phyloP scores from a whole-genome alignment of 1,140 invertebrate genomes.

The Homarus americanus region DNA sequence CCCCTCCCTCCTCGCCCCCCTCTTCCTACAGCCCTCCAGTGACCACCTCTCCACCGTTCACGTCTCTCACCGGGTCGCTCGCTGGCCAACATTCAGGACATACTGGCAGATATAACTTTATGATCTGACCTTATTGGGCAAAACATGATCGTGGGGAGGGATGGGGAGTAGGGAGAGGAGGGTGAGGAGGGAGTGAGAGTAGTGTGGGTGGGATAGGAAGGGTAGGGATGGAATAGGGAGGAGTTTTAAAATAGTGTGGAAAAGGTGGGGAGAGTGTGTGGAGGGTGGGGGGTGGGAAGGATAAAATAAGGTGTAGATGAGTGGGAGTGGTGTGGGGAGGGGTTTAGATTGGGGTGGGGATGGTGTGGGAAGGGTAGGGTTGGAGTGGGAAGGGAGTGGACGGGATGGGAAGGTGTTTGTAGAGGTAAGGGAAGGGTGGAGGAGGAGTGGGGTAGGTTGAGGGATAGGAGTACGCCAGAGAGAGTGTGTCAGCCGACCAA shows the following conservation, averaged over 20 bases:
- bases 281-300: not conserved
- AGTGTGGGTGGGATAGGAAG: not conserved
- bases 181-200: not conserved
- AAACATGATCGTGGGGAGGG: slow-evolving; percentile 12
- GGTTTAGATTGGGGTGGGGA: no score
- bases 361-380: no score
- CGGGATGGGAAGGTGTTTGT: no score
- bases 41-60: no score
- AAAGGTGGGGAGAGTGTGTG: not conserved
- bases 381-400: no score
- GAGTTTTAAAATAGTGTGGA: not conserved
- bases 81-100: not conserved
- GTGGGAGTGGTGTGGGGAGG: no score
- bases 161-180: no score
- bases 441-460: no score
- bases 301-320: no score
- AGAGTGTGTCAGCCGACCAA: no score
- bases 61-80: not conserved
- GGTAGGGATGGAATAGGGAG: not conserved
- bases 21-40: not conserved
- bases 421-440: no score
- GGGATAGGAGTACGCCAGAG: no score
- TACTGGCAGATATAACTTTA: not conserved
- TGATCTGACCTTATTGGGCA: slow-evolving; percentile 24
- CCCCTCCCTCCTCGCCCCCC: not conserved